Conservation (phyloP, 2,113 vertebrate species). For the Probosciger aterrimus region DNA sequence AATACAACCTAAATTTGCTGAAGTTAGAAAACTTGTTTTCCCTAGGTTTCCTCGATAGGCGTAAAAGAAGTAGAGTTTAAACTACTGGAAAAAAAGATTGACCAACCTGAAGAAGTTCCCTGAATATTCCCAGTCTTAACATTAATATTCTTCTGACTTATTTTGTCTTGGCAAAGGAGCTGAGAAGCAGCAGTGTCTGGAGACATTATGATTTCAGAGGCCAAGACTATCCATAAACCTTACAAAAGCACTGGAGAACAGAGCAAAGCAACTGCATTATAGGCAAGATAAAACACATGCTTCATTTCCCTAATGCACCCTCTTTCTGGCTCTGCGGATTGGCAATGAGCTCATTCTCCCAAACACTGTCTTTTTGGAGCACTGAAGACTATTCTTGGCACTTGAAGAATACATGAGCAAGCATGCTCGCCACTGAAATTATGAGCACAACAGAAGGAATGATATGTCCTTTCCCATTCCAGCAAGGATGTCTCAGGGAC, state of each 20-base stretch:
- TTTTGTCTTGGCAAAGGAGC: background rate
- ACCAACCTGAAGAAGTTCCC: background rate
- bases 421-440: background rate
- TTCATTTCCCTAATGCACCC: background rate
- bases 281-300: background rate
- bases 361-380: background rate
- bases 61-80: background rate
- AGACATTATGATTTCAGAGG: background rate
- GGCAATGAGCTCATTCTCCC: background rate
- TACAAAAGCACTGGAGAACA: background rate
- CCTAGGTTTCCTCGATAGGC: background rate
- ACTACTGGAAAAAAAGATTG: background rate
- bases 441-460: background rate
- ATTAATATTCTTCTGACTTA: conserved; percentile 3
- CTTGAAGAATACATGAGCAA: background rate
- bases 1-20: background rate
- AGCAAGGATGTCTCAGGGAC: background rate
- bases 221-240: background rate
- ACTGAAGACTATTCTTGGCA: background rate
- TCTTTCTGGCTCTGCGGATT: background rate
- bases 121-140: background rate
- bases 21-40: background rate
- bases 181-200: background rate
- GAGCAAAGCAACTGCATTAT: background rate
- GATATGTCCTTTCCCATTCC: background rate